These are phyloP conservation scores for Hofmannophila pseudospretella DNA, from an alignment of 2,888 invertebrate genomes.

Conservation along the genomic window DNA sequence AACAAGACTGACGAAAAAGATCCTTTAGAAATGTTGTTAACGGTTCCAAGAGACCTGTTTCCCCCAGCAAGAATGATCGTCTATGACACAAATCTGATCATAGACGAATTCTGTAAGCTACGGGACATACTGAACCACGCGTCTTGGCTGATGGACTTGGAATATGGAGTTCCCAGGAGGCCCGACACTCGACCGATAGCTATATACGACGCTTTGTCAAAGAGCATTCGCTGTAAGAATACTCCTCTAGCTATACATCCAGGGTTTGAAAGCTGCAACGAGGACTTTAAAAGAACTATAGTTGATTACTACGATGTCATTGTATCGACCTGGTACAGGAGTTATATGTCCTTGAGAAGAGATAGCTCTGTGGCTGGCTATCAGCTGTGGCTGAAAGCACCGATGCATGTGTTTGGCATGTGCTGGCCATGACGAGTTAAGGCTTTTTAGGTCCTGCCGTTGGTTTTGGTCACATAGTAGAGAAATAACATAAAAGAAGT, in stretches of 20 bases:
- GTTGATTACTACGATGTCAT: conserved; percentile 52
- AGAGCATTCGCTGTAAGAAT: conserved; percentile 49
- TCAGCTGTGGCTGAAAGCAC: conserved; percentile 45
- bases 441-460: too few species aligned
- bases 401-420: conserved; percentile 53
- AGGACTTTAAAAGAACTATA: conserved; percentile 39
- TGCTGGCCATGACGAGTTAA: conserved; percentile 59
- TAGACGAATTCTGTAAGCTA: conserved; percentile 50
- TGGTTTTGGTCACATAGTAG: too few species aligned
- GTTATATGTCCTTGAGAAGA: conserved; percentile 33
- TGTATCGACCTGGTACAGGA: conserved; percentile 49
- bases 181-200: conserved; percentile 30
- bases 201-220: conserved; percentile 44
- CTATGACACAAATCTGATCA: conserved; percentile 50
- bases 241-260: conserved; percentile 49
- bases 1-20: conserved; percentile 12
- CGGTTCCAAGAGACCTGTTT: conserved; percentile 45
- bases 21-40: conserved; percentile 35
- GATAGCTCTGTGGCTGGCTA: conserved; percentile 55
- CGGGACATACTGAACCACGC: conserved; percentile 29
- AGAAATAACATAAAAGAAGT: too few species aligned
- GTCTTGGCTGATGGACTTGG: conserved; percentile 51
- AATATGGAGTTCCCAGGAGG: conserved; percentile 13
- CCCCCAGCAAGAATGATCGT: conserved; percentile 40
- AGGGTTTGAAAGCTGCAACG: conserved; percentile 45